These are phyloP conservation scores for Malacosoma neustria DNA, from an alignment of 2,888 invertebrate species.

Conservation along the genomic window DNA sequence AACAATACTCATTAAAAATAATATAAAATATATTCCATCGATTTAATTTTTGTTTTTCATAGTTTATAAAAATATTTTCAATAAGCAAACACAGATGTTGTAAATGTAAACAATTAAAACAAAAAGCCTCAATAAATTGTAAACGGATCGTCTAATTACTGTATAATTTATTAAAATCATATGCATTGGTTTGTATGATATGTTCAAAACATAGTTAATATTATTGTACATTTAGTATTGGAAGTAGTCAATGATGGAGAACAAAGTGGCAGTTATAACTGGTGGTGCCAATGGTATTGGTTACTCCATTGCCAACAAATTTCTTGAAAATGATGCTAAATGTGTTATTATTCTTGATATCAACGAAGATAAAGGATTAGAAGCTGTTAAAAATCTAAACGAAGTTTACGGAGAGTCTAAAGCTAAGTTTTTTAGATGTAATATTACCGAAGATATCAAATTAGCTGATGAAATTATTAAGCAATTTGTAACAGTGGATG, in stretches of 20 bases:
- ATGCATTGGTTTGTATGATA: too few relatives aligned
- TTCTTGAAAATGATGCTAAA: slow-evolving; percentile 40
- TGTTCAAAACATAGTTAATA: too few relatives aligned
- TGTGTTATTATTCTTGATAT: slow-evolving; percentile 14
- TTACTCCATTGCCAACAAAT: slow-evolving; percentile 39
- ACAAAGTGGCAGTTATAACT: slow-evolving; percentile 33
- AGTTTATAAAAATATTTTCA: too few relatives aligned
- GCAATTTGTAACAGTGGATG: slow-evolving; percentile 30
- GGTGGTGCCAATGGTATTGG: slow-evolving; percentile 67
- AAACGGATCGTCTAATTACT: too few relatives aligned
- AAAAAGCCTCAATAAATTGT: too few relatives aligned
- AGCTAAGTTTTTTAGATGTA: slow-evolving; percentile 45
- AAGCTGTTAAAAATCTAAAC: slow-evolving; percentile 37
- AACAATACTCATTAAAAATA: too few relatives aligned
- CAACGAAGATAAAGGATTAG: slow-evolving; percentile 22
- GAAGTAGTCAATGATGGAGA: slow-evolving; percentile 4
- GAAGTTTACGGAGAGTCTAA: slow-evolving; percentile 42
- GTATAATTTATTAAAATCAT: too few relatives aligned
- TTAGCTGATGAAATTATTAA: slow-evolving; percentile 24
- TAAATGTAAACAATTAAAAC: too few relatives aligned
- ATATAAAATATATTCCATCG: too few relatives aligned
- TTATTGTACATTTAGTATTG: too few relatives aligned
- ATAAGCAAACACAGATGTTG: too few relatives aligned
- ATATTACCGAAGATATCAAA: slow-evolving; percentile 47
- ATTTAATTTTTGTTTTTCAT: too few relatives aligned